Evolutionary conservation across 53 echinoderm and acorn worm species (phyloP).

Genomic region (Astropecten irregularis): DNA sequence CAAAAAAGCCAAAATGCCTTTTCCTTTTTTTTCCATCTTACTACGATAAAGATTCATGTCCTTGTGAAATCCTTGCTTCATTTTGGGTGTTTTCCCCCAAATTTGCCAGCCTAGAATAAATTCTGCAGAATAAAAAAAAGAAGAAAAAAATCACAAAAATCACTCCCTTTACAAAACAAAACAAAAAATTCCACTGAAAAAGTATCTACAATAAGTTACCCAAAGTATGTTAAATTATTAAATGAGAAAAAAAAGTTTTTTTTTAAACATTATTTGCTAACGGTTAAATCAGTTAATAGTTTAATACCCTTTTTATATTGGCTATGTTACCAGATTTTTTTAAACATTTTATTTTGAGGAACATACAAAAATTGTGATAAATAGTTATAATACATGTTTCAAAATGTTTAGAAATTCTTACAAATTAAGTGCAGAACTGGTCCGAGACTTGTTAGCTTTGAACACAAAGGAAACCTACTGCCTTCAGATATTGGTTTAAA

Average conservation of each 20-base stretch:
- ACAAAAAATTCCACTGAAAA: background rate
- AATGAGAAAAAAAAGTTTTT: background rate
- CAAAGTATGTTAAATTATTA: background rate
- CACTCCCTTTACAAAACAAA: background rate
- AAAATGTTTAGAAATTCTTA: conserved; percentile 34
- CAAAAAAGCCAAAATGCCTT: too few relatives aligned
- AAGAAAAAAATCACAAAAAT: too few relatives aligned
- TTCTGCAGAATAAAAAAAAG: too few relatives aligned
- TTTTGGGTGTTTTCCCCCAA: too few relatives aligned
- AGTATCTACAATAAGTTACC: background rate
- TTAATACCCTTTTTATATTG: background rate
- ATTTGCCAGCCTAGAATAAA: too few relatives aligned
- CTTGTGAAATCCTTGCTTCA: too few relatives aligned
- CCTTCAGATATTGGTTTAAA: too few relatives aligned
- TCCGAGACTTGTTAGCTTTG: too few relatives aligned
- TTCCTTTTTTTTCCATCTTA: too few relatives aligned
- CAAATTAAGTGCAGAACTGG: background rate
- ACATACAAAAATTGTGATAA: conserved; percentile 54
- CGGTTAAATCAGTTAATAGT: background rate
- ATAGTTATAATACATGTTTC: conserved; percentile 45
- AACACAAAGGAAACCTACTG: too few relatives aligned
- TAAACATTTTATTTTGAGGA: conserved; percentile 14
- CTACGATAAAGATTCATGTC: too few relatives aligned
- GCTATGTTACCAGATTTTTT: background rate
- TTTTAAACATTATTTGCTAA: background rate